Percentiles rank a stretch among this genome's conserved stretches.
phyloP scores from a whole-genome alignment of 1,140 invertebrate genomes.

The Ceratosolen fusciceps region DNA sequence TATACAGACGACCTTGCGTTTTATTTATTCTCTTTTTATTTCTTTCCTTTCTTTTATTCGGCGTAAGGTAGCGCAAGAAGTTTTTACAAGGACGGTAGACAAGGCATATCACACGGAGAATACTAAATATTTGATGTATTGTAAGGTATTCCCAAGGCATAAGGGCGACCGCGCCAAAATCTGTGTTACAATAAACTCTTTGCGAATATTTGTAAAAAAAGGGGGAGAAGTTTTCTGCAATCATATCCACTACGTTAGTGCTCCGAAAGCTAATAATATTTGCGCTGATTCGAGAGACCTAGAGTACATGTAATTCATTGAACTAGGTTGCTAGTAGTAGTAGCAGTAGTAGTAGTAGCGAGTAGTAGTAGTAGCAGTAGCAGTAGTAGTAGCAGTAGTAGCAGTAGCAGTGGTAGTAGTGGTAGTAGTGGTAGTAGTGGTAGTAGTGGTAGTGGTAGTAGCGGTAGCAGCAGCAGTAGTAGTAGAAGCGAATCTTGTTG shows the following conservation, averaged over 20 bases:
- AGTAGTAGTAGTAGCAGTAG: slow-evolving; percentile 1
- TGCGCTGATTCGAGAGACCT: not conserved
- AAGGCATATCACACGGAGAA: slow-evolving; percentile 44
- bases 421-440: too few species aligned
- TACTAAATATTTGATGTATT: slow-evolving; percentile 29
- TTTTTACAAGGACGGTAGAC: slow-evolving; percentile 36
- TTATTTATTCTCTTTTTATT: too few species aligned
- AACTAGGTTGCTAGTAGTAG: not conserved
- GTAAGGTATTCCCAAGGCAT: slow-evolving; percentile 34
- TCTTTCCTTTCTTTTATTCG: too few species aligned
- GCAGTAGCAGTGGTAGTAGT: too few species aligned
- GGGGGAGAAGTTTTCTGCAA: slow-evolving; percentile 37
- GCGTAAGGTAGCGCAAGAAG: too few species aligned
- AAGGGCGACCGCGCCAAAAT: slow-evolving; percentile 40
- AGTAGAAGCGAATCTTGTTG: too few species aligned
- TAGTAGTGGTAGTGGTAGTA: too few species aligned
- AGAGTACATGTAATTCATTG: not conserved
- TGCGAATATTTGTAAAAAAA: slow-evolving; percentile 25
- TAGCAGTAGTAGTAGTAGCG: not conserved
- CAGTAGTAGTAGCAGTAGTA: too few species aligned
- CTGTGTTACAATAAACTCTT: slow-evolving; percentile 40
- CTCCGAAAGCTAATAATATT: too few species aligned
- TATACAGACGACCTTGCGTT: too few species aligned
- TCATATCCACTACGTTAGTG: too few species aligned
- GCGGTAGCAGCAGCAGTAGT: too few species aligned